Evolutionary conservation across 1,140 invertebrate genomes (phyloP).

Genomic region (Nomia melanderi): DNA sequence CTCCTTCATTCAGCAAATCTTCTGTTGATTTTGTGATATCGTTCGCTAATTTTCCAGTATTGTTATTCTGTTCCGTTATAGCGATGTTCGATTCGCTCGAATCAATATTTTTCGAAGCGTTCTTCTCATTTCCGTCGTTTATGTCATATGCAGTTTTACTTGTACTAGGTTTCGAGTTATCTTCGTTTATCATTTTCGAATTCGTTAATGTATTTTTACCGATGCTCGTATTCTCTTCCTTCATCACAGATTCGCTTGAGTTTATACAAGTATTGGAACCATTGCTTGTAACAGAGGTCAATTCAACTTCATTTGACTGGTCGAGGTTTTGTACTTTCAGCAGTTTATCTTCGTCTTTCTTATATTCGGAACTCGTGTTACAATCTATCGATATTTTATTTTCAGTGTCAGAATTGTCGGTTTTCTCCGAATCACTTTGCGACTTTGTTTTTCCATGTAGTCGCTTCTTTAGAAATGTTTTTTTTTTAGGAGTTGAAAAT

Average conservation of each 20-base stretch:
- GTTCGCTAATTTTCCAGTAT: conserved; percentile 3
- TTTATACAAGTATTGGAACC: neutral
- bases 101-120: neutral
- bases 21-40: conserved; percentile 1
- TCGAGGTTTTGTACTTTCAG: conserved; percentile 16
- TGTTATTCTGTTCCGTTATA: conserved; percentile 10
- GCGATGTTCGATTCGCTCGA: neutral
- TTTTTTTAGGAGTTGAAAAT: conserved; percentile 39
- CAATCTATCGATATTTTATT: neutral
- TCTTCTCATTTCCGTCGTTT: neutral
- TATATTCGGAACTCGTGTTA: neutral
- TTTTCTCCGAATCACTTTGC: neutral
- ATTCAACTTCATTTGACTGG: neutral
- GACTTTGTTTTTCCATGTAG: conserved; percentile 15
- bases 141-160: conserved; percentile 5
- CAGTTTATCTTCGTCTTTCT: neutral
- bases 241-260: neutral
- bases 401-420: conserved; percentile 18
- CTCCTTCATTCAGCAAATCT: neutral
- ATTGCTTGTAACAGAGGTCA: neutral
- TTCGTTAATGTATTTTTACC: neutral
- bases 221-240: neutral
- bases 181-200: neutral
- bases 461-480: conserved; percentile 24
- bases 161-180: conserved; percentile 7